phyloP scores from a whole-genome alignment of 2,888 invertebrate genomes.

The Eubasilissa splendida region DNA sequence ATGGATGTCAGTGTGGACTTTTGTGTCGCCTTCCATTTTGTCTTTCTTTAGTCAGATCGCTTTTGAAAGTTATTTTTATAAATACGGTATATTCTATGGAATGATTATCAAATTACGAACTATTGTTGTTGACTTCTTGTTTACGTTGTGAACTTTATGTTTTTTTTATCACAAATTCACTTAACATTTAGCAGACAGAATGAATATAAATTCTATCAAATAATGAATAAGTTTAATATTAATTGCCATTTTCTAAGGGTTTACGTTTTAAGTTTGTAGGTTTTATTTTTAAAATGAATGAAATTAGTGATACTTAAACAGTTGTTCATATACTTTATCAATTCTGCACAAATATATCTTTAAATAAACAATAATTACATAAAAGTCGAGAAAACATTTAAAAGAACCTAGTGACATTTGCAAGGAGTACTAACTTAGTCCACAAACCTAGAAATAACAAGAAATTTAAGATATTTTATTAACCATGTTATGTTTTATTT shows the following conservation, averaged over 20 bases:
- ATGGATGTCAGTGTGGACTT: slow-evolving; percentile 12
- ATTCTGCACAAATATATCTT: slow-evolving; percentile 52
- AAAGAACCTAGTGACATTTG: slow-evolving; percentile 44
- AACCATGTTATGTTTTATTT: slow-evolving; percentile 33
- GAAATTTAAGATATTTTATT: slow-evolving; percentile 39
- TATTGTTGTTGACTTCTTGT: slow-evolving; percentile 15
- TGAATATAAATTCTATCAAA: slow-evolving; percentile 18
- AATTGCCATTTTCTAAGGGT: slow-evolving; percentile 33
- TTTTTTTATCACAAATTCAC: slow-evolving; percentile 15
- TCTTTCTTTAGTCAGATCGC: slow-evolving; percentile 22
- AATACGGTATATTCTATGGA: slow-evolving; percentile 25
- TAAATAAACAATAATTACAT: slow-evolving; percentile 47
- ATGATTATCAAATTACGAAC: slow-evolving; percentile 9
- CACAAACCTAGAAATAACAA: slow-evolving; percentile 52
- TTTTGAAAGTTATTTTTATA: slow-evolving; percentile 31
- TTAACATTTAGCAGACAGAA: slow-evolving; percentile 5
- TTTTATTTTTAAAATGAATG: slow-evolving; percentile 29
- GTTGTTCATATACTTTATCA: slow-evolving; percentile 48
- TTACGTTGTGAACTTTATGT: slow-evolving; percentile 1
- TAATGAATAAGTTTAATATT: slow-evolving; percentile 20
- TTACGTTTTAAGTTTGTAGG: slow-evolving; percentile 26
- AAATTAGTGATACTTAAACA: slow-evolving; percentile 45
- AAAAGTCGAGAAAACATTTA: slow-evolving; percentile 9
- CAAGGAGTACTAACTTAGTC: slow-evolving; percentile 45
- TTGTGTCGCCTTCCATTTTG: slow-evolving; percentile 32